These are phyloP conservation scores for Melanocharis versteri DNA, from an alignment of 2,113 vertebrate species.

Conservation along the genomic window DNA sequence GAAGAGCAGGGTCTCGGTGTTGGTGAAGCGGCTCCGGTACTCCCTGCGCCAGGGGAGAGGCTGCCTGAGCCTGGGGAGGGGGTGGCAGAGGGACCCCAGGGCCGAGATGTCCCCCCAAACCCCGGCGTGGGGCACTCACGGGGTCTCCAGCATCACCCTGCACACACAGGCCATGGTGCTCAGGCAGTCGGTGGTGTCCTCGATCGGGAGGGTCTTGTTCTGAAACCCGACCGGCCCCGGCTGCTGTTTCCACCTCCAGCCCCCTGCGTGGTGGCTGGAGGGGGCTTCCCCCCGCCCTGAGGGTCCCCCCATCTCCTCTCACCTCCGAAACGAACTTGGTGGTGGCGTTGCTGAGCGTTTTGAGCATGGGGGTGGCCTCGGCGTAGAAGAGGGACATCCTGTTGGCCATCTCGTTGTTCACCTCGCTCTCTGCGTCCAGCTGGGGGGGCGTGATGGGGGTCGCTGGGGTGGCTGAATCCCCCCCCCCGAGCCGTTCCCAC, in stretches of 20 bases:
- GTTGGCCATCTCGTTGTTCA: constrained; percentile 94
- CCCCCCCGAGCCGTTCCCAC: fast-evolving
- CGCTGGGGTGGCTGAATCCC: fast-evolving
- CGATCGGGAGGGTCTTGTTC: constrained; percentile 93
- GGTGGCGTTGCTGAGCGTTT: constrained; percentile 90
- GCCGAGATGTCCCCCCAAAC: fast-evolving
- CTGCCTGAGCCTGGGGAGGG: background rate
- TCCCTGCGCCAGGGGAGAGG: constrained; percentile 65
- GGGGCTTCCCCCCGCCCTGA: fast-evolving
- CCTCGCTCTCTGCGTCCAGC: constrained; percentile 88
- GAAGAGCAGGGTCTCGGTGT: constrained; percentile 92
- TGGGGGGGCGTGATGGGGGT: background rate
- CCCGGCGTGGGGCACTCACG: constrained; percentile 69
- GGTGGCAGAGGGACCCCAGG: background rate
- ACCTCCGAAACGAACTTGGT: constrained; percentile 93
- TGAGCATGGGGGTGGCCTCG: constrained; percentile 92
- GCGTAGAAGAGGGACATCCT: constrained; percentile 92
- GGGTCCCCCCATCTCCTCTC: background rate
- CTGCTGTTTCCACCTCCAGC: background rate
- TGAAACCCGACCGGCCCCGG: constrained; percentile 22
- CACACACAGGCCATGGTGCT: constrained; percentile 96
- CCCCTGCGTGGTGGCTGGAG: fast-evolving
- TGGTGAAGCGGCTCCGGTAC: constrained; percentile 91
- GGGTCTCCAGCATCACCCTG: constrained; percentile 92
- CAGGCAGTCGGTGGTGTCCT: constrained; percentile 93